Evolutionary conservation across 2,888 invertebrate species (phyloP), one percentile per base, ranked within the genome.

Genomic region (Euclidia mi): DNA sequence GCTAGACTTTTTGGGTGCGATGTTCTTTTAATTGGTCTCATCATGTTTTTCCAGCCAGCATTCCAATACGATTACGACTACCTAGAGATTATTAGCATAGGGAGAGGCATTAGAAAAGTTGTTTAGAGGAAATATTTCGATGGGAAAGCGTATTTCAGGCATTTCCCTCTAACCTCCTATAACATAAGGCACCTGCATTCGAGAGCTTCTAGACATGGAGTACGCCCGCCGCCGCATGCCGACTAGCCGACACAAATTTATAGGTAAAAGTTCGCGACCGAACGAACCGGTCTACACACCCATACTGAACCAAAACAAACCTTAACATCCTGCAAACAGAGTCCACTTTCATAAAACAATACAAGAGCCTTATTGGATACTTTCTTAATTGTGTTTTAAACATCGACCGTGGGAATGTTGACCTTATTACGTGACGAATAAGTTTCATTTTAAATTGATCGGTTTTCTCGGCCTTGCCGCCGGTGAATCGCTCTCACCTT

Each of bases 221-320:
- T 65, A 71, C 81, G 79, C 85, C 82, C 79, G 83, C 81, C 77
- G 81, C 86, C 82, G 88, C 84, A 84, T 85, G 87, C 87, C 87
- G 81, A 82, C 88, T 82, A 85, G 87, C 88, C 91, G 92, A 91
- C 93, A 93, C 91, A 91, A 94, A 94, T 94, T 94, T 94, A 94
- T 94, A 94, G 94, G 94, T 93, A 94, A 94, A 94, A 94, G 94
- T 94, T 94, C 94, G 94, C 94, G 93, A 92, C 92, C 92, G 87
- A 84, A 65, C 87, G 79, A 89, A 94, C 93, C 93, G 91, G 92
- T 93, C 82, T 74, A 75, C 78, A 44, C 57, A 52, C 70, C 34
- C 43, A 10, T 62, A 71, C 79, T 73, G 67, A 71, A 72, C 82
- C 88, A 89, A 82, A 72, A 45, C 76, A 71, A 78, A 90, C 83